Percentiles rank a stretch among this genome's conserved stretches.
phyloP scores from a whole-genome alignment of 1,140 invertebrate genomes.

The Sycophaga agraensis region DNA sequence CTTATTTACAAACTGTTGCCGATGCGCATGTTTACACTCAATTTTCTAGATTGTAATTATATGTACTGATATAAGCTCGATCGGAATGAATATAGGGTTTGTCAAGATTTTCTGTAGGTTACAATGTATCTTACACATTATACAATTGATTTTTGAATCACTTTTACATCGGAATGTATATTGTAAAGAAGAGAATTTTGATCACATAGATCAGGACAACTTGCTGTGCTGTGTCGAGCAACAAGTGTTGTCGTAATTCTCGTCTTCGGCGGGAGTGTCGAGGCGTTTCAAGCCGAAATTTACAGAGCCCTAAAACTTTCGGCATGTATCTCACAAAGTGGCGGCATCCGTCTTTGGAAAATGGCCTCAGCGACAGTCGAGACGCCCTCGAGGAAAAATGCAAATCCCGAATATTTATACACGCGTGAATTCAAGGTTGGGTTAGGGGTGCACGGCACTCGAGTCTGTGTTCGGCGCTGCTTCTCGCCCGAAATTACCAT shows the following conservation, averaged over 20 bases:
- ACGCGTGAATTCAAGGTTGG: constrained; percentile 2
- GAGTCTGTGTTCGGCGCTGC: constrained; percentile 4
- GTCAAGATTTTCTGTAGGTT: too few relatives aligned
- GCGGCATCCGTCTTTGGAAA: constrained; percentile 22
- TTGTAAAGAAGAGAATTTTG: too few relatives aligned
- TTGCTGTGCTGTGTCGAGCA: background rate
- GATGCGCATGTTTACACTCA: too few relatives aligned
- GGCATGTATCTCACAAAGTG: constrained; percentile 25
- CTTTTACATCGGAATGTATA: too few relatives aligned
- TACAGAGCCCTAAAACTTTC: constrained; percentile 28
- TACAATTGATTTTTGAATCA: too few relatives aligned
- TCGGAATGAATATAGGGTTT: too few relatives aligned
- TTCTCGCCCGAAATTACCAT: constrained; percentile 14
- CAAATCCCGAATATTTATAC: constrained; percentile 27
- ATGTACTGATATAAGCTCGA: too few relatives aligned
- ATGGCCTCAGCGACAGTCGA: constrained; percentile 10
- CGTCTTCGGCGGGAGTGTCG: background rate
- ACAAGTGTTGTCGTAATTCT: constrained; percentile 23
- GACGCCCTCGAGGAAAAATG: constrained; percentile 13
- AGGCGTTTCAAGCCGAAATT: constrained; percentile 7
- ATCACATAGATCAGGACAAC: background rate
- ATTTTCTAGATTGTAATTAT: too few relatives aligned
- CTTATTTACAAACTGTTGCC: too few relatives aligned
- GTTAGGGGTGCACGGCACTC: background rate
- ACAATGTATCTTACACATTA: too few relatives aligned